phyloP scores from a whole-genome alignment of 2,113 vertebrate species.

The Boulengerochromis microlepis region DNA sequence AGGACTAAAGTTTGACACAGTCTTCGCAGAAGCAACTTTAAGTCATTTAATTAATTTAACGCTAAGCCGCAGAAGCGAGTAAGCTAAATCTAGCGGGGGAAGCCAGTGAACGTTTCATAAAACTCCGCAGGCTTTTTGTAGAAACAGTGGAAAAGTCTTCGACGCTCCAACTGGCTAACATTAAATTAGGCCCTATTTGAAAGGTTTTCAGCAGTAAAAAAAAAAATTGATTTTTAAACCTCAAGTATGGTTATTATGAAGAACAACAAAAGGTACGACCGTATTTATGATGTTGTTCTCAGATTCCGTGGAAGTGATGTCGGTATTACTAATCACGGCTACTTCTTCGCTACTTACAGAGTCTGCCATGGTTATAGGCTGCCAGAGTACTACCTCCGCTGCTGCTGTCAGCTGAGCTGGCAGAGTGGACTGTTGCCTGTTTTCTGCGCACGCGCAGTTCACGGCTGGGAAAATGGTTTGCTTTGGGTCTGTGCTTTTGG shows the following conservation, averaged over 20 bases:
- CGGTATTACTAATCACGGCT: slow-evolving; percentile 64
- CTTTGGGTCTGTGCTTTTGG: neutral
- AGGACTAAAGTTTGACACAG: neutral
- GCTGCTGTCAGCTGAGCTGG: slow-evolving; percentile 57
- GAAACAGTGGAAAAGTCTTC: neutral
- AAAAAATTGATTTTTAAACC: neutral
- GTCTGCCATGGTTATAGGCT: slow-evolving; percentile 55
- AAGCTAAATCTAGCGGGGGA: neutral
- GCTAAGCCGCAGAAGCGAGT: fast-evolving
- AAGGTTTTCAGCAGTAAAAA: neutral
- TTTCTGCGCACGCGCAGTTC: slow-evolving; percentile 33
- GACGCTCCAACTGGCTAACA: neutral
- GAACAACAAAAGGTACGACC: slow-evolving; percentile 13
- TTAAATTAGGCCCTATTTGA: neutral
- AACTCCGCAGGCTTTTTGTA: neutral
- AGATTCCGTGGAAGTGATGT: slow-evolving; percentile 55
- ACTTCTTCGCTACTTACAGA: slow-evolving; percentile 47
- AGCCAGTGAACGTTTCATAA: neutral
- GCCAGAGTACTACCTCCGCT: neutral
- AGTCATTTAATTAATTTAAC: neutral
- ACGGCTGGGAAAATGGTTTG: neutral
- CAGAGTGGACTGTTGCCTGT: neutral
- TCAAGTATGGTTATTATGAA: neutral
- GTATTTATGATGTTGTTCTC: slow-evolving; percentile 67
- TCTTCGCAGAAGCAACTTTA: neutral